Evolutionary conservation across 2,888 invertebrate species (phyloP), one percentile per base, ranked within the genome.

Genomic region (Diplolepis rosae): DNA sequence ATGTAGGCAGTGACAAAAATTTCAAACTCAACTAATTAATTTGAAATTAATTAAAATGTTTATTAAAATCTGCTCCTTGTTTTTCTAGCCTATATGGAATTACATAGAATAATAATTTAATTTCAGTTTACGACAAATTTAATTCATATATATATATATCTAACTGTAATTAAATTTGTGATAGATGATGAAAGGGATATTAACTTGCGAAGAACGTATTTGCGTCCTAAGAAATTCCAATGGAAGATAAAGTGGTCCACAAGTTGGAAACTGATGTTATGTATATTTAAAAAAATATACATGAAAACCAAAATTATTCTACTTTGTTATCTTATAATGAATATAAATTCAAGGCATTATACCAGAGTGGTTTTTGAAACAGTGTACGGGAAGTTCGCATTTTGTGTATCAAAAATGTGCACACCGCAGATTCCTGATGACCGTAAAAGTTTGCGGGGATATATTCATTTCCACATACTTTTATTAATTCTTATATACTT

Each of bases 231-330:
- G 27, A 13, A 4, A 54, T 15, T 54, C 15, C 28, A 28, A 51
- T 51, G 32, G 45, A 24, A 51, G 50, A 69, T 30, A 15, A 65
- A 68, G 24, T 39, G 39, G 61, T 61, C 61, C 61, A 39, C 13
- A 4, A 35, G 35, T 39, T 22, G 61, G 39, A 61, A 39, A 61
- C 35, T 50, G 50, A 51, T 51, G 32, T 32, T 22, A 39, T 1
- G 9, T 6, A 39, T 22, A 22, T 48, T 39, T 22, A 3, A 61
- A 61, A 51, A 27, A 39, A 39, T 15, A 9, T n/a, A 24, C n/a
- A 15, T 9, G 72, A 73, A 77, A 75, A 77, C 72, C 74, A 80
- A 72, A 70, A 82, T 82, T 82, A 80, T 82, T 81, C 80, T 82
- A 77, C 75, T 79, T 71, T 61, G 80, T 77, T 79, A 71, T 72